Conservation (phyloP, 2,888 invertebrate species). For the Allophyes oxyacanthae region DNA sequence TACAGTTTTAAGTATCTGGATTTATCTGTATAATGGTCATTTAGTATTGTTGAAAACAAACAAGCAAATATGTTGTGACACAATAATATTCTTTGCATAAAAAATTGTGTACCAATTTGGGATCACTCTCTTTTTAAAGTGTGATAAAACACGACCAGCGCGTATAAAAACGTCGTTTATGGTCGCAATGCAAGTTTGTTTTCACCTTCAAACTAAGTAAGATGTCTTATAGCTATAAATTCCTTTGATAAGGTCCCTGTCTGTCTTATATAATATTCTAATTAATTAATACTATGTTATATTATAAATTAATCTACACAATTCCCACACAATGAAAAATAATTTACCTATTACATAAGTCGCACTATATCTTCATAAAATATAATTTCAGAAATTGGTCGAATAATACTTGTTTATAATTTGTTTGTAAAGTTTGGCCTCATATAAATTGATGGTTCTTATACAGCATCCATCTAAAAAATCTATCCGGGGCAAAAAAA, state of each 20-base stretch:
- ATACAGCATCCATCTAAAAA: too few species aligned
- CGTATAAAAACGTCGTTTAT: neutral
- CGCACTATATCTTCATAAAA: constrained; percentile 16
- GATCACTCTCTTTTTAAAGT: neutral
- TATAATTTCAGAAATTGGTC: constrained; percentile 15
- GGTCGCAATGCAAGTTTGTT: neutral
- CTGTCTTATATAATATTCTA: constrained; percentile 10
- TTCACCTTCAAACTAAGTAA: neutral
- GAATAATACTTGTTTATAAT: constrained; percentile 46
- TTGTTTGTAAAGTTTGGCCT: constrained; percentile 32
- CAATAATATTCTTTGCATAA: too few species aligned
- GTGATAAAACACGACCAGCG: neutral
- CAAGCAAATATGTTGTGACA: neutral
- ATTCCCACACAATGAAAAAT: constrained; percentile 27
- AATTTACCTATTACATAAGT: constrained; percentile 42
- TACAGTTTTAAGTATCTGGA: neutral
- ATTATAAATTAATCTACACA: constrained; percentile 24
- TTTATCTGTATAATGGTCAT: neutral
- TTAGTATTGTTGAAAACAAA: constrained; percentile 2
- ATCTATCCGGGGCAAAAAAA: too few species aligned
- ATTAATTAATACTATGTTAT: constrained; percentile 30
- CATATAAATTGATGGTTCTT: too few species aligned
- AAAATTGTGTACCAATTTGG: too few species aligned
- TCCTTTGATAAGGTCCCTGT: constrained; percentile 1
- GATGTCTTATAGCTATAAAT: neutral